phyloP scores from a whole-genome alignment of 2,113 vertebrate species.

The Panurus biarmicus region DNA sequence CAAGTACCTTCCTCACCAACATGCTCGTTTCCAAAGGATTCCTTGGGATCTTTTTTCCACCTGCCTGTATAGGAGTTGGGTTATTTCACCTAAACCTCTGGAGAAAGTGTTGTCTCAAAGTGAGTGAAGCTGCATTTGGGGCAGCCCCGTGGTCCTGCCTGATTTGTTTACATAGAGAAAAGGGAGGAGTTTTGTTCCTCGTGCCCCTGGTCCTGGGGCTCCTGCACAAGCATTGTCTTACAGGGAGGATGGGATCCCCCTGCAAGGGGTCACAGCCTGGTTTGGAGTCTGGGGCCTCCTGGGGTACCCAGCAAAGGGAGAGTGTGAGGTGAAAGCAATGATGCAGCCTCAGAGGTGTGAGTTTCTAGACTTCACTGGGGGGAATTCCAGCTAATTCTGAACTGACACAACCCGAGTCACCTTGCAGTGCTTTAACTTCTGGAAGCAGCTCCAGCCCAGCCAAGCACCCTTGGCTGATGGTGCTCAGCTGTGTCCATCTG shows the following conservation, averaged over 20 bases:
- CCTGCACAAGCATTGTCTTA: fast-evolving
- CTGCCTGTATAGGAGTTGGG: not conserved
- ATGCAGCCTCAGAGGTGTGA: not conserved
- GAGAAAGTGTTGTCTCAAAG: not conserved
- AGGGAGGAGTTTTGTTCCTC: not conserved
- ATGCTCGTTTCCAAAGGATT: fast-evolving
- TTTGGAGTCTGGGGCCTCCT: not conserved
- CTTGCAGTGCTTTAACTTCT: not conserved
- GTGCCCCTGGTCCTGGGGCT: fast-evolving
- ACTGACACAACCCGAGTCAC: not conserved
- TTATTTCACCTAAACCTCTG: not conserved
- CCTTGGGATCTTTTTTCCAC: not conserved
- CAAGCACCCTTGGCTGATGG: not conserved
- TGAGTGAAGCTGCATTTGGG: not conserved
- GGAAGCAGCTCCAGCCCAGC: not conserved
- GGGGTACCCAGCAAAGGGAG: fast-evolving
- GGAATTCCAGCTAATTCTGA: not conserved
- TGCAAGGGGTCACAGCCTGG: fast-evolving
- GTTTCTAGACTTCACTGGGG: not conserved
- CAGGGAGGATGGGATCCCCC: not conserved
- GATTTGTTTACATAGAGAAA: not conserved
- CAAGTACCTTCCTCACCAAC: not conserved
- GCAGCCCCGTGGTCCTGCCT: not conserved
- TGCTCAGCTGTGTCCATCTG: not conserved
- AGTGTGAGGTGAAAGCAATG: not conserved